Conservation (phyloP, 1,140 invertebrate genomes). For the Geopemphigus sp. region DNA sequence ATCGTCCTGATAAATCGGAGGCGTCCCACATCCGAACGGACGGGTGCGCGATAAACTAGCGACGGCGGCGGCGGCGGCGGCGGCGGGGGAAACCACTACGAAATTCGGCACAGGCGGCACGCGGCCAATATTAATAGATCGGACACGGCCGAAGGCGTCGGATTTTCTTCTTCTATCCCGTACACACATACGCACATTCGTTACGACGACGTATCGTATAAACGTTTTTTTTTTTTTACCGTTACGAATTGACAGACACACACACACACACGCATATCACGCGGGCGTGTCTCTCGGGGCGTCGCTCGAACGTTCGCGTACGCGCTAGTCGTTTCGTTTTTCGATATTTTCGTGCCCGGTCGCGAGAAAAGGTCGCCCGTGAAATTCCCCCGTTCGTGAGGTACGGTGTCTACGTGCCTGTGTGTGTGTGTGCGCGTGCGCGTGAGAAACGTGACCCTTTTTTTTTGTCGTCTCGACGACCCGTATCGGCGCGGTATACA, state of each 20-base stretch:
- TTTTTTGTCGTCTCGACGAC: too few species aligned
- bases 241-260: not conserved
- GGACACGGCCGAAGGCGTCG: not conserved
- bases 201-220: too few species aligned
- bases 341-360: too few species aligned
- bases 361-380: not conserved
- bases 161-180: not conserved
- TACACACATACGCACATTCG: not conserved
- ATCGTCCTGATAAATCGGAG: not conserved
- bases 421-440: too few species aligned
- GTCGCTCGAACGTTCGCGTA: not conserved
- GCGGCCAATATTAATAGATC: not conserved
- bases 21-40: constrained; percentile 6
- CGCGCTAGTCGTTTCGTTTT: not conserved
- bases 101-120: not conserved
- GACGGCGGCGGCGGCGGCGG: too few species aligned
- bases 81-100: not conserved
- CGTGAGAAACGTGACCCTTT: too few species aligned
- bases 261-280: too few species aligned
- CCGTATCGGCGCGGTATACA: too few species aligned
- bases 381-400: too few species aligned
- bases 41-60: not conserved
- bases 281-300: not conserved
- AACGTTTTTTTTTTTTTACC: too few species aligned
- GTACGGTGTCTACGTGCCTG: too few species aligned